Conservation (phyloP, 2,888 invertebrate species). For the Tenthredo scrophulariae region DNA sequence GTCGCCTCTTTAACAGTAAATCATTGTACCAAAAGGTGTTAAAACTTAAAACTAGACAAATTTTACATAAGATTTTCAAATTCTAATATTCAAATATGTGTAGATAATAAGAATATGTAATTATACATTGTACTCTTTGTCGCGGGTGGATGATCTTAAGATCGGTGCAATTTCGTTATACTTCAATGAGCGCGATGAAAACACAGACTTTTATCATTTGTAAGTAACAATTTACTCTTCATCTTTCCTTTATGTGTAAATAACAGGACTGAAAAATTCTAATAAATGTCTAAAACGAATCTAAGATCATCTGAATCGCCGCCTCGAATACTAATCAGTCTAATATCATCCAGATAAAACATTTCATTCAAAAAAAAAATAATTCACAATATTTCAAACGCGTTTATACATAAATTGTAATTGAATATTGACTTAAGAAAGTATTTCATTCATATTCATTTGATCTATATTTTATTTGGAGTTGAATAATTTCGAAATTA, state of each 20-base stretch:
- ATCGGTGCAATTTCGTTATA: not conserved
- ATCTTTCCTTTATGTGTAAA: slow-evolving; percentile 35
- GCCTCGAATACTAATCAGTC: not conserved
- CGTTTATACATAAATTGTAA: not conserved
- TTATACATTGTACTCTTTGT: not conserved
- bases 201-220: slow-evolving; percentile 8
- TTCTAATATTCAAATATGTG: not conserved
- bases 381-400: not conserved
- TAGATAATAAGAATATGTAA: slow-evolving; percentile 21
- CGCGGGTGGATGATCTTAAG: slow-evolving; percentile 14
- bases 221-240: slow-evolving; percentile 27
- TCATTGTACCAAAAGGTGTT: slow-evolving; percentile 22
- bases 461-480: not conserved
- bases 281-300: slow-evolving; percentile 32
- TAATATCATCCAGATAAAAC: not conserved
- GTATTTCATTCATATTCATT: not conserved
- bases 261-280: slow-evolving; percentile 28
- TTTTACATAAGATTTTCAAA: slow-evolving; percentile 5
- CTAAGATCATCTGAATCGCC: not conserved
- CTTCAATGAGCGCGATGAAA: not conserved
- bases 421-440: not conserved
- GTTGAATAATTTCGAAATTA: not conserved
- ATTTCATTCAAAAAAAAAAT: not conserved
- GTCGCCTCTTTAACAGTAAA: not conserved
- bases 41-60: not conserved